Percentiles rank a stretch among this genome's conserved stretches.
Evolutionary conservation across 2,888 invertebrate species (phyloP).

Genomic region (Spisula solida): DNA sequence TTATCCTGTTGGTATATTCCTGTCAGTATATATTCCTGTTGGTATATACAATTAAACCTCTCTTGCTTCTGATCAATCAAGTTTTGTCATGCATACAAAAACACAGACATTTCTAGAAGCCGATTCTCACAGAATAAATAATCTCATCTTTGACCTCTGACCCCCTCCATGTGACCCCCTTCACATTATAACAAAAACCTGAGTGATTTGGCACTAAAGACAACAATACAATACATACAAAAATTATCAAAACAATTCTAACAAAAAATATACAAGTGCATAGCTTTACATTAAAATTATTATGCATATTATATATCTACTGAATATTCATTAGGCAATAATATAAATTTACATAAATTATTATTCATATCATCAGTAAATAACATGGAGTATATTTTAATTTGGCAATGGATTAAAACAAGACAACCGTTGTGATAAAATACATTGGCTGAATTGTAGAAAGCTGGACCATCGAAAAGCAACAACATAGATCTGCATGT

Average conservation of each 20-base stretch:
- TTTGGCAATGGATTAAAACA: not conserved
- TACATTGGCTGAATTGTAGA: not conserved
- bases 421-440: slow-evolving; percentile 13
- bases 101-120: not conserved
- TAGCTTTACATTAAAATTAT: slow-evolving; percentile 34
- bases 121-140: not conserved
- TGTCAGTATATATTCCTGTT: not conserved
- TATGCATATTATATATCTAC: slow-evolving; percentile 12
- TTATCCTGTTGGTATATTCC: too few species aligned
- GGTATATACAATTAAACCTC: not conserved
- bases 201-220: slow-evolving; percentile 65
- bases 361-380: not conserved
- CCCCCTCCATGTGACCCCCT: too few species aligned
- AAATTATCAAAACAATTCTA: slow-evolving; percentile 37
- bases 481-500: not conserved
- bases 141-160: not conserved
- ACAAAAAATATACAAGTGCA: slow-evolving; percentile 47
- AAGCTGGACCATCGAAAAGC: slow-evolving; percentile 10
- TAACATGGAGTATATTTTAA: not conserved
- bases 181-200: slow-evolving; percentile 39
- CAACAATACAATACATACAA: slow-evolving; percentile 44
- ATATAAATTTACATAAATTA: slow-evolving; percentile 5
- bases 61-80: not conserved
- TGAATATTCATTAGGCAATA: not conserved
- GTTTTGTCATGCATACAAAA: not conserved